Percentiles rank a stretch among this genome's conserved stretches.
Evolutionary conservation across 2,797 vertebrate genomes (phyloP).

Genomic region (Bradypus variegatus): DNA sequence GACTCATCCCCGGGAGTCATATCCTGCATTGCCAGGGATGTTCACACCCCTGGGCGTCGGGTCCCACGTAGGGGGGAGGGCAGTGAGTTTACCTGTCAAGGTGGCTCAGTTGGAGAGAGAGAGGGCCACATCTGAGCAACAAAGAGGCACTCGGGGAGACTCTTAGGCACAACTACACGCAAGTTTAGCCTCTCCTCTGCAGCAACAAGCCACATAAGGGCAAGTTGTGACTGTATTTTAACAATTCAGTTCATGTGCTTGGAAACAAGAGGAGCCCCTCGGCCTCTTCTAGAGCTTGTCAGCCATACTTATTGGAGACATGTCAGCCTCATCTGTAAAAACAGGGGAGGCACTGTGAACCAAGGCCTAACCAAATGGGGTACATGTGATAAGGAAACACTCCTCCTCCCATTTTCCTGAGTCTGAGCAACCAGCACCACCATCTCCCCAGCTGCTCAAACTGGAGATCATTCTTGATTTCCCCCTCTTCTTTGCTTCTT

Average conservation of each 20-base stretch:
- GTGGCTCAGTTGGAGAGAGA: no score
- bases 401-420: background rate
- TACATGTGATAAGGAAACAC: conserved; percentile 41
- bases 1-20: no score
- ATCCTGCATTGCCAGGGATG: no score
- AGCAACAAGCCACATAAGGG: no score
- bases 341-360: background rate
- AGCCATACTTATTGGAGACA: background rate
- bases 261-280: background rate
- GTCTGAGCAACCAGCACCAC: background rate
- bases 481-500: background rate
- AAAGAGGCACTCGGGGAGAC: no score
- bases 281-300: background rate
- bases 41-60: no score
- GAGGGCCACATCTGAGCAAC: no score
- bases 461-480: background rate
- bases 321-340: background rate
- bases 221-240: background rate
- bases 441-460: conserved; percentile 47
- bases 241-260: background rate
- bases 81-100: no score
- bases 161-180: no score
- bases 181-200: no score
- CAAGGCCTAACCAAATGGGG: background rate
- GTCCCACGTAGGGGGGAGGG: no score